A percentile compares a stretch with the other conserved stretches of the same genome.
These are phyloP conservation scores for Xanthorhoe designata DNA, from an alignment of 2,888 invertebrate species.

Conservation along the genomic window DNA sequence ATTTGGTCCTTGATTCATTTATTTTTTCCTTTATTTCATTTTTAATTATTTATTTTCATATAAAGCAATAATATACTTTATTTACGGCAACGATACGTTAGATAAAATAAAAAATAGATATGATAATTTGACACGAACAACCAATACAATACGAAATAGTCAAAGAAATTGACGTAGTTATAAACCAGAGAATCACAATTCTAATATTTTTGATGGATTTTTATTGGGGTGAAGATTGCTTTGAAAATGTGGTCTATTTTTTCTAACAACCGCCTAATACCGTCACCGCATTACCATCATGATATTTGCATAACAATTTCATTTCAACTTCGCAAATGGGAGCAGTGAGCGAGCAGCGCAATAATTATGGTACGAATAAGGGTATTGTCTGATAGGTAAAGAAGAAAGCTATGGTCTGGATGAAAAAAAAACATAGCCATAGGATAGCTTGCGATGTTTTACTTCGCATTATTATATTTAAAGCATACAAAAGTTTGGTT, in stretches of 20 bases:
- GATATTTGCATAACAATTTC: conserved; percentile 37
- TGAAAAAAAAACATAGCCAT: too few species aligned
- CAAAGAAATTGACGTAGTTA: too few species aligned
- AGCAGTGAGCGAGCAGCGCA: conserved; percentile 2
- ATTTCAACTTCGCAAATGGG: conserved; percentile 30
- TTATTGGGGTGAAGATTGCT: not conserved
- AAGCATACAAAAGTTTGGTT: too few species aligned
- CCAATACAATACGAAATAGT: too few species aligned
- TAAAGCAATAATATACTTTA: too few species aligned
- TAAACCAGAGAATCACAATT: not conserved
- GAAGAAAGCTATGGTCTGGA: too few species aligned
- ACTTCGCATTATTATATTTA: too few species aligned
- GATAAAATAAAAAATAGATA: too few species aligned
- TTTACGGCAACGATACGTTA: too few species aligned
- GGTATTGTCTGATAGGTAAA: conserved; percentile 3
- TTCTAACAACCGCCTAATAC: conserved; percentile 1
- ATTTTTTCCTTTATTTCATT: not conserved
- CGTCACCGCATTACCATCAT: conserved; percentile 12
- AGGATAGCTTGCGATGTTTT: too few species aligned
- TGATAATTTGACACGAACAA: too few species aligned
- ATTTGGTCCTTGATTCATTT: not conserved
- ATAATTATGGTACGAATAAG: conserved; percentile 22
- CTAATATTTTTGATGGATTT: not conserved
- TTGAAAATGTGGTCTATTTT: not conserved
- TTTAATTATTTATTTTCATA: too few species aligned